These are phyloP conservation scores for Odontomyia ornata DNA, from an alignment of 2,888 invertebrate species.

Conservation along the genomic window DNA sequence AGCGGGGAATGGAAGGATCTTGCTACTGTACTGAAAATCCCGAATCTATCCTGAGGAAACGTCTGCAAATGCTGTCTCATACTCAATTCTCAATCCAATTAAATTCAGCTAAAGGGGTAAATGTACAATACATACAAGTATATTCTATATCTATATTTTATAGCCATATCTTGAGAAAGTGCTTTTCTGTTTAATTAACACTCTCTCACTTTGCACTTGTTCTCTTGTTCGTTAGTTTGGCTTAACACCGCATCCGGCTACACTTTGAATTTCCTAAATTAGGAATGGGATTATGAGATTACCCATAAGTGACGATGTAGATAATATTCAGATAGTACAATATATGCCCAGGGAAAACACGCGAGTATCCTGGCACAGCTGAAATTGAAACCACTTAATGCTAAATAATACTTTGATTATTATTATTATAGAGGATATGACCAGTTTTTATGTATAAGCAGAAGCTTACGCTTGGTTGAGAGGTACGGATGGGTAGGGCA, in stretches of 20 bases:
- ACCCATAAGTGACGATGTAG: constrained; percentile 22
- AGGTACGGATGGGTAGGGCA: too few species aligned
- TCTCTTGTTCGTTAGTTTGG: constrained; percentile 23
- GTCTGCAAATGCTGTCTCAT: not conserved
- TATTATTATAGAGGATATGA: constrained; percentile 2
- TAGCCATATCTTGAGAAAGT: constrained; percentile 39
- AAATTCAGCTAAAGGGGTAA: constrained; percentile 6
- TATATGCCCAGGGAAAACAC: not conserved
- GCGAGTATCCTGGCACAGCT: not conserved
- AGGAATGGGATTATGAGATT: constrained; percentile 39
- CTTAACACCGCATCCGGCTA: not conserved
- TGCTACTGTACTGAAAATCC: not conserved
- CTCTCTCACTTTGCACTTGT: constrained; percentile 34
- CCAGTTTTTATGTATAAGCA: not conserved
- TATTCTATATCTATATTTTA: too few species aligned
- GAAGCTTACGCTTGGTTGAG: too few species aligned
- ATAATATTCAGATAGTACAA: not conserved
- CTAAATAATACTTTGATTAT: constrained; percentile 28
- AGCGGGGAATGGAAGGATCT: not conserved
- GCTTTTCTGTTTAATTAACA: constrained; percentile 44
- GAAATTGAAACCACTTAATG: constrained; percentile 27
- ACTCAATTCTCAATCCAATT: constrained; percentile 41
- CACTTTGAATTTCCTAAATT: constrained; percentile 20
- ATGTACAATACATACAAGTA: too few species aligned
- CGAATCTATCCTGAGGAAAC: not conserved